phyloP scores from a whole-genome alignment of 2,888 invertebrate species.

The Drosophila neonasuta region DNA sequence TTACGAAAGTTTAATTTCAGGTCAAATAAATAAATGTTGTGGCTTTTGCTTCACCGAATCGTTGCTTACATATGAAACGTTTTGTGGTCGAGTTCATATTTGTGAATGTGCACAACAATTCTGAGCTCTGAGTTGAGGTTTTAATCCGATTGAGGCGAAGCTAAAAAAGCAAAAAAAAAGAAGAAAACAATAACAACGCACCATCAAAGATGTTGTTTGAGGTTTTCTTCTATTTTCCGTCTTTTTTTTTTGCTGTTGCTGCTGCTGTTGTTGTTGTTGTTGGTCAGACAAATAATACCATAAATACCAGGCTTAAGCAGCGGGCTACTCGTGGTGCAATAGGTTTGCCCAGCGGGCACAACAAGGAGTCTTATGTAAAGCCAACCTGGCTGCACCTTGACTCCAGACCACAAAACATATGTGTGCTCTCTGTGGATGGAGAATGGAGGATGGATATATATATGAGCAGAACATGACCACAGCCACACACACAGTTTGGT shows the following conservation, averaged over 20 bases:
- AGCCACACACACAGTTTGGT: slow-evolving; percentile 17
- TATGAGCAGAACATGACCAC: slow-evolving; percentile 43
- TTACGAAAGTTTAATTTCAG: neutral
- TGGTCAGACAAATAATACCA: slow-evolving; percentile 29
- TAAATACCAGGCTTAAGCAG: slow-evolving; percentile 45
- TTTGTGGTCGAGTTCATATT: slow-evolving; percentile 11
- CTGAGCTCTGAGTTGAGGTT: slow-evolving; percentile 16
- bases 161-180: slow-evolving; percentile 10
- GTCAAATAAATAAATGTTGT: slow-evolving; percentile 2
- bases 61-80: neutral
- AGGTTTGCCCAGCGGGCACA: slow-evolving; percentile 10
- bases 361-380: slow-evolving; percentile 34
- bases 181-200: neutral
- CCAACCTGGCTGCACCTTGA: slow-evolving; percentile 44
- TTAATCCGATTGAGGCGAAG: slow-evolving; percentile 47
- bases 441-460: neutral
- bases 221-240: slow-evolving; percentile 2
- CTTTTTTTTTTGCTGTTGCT: neutral
- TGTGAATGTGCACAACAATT: slow-evolving; percentile 6
- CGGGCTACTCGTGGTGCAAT: slow-evolving; percentile 14
- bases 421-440: slow-evolving; percentile 5
- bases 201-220: slow-evolving; percentile 24
- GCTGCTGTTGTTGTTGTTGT: neutral
- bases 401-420: slow-evolving; percentile 43
- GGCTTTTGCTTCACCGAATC: neutral